Evolutionary conservation across 2,888 invertebrate genomes (phyloP).

Genomic region (Pegoplata infirma): DNA sequence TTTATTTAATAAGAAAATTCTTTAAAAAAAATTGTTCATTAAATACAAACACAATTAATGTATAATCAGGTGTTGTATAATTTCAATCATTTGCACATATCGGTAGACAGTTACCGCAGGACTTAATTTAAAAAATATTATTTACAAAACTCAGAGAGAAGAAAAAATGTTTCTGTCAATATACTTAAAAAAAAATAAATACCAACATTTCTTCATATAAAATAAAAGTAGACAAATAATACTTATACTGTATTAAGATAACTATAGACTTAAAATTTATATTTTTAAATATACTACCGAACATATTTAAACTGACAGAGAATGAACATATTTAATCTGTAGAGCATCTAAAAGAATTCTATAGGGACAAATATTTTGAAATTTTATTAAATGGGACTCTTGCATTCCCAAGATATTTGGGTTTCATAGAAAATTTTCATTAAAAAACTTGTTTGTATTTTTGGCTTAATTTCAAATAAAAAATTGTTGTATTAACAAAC

Average conservation of each 20-base stretch:
- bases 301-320: too few species aligned
- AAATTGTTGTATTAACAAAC: too few species aligned
- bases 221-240: not conserved
- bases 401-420: too few species aligned
- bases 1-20: too few species aligned
- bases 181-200: not conserved
- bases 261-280: conserved; percentile 10
- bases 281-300: not conserved
- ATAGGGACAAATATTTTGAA: too few species aligned
- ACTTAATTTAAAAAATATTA: conserved; percentile 17
- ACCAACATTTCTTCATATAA: not conserved
- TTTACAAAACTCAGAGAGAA: not conserved
- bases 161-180: not conserved
- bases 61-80: conserved; percentile 6
- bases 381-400: too few species aligned
- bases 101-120: conserved; percentile 31
- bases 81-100: conserved; percentile 4
- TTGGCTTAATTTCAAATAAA: too few species aligned
- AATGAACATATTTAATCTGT: too few species aligned
- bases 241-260: conserved; percentile 5
- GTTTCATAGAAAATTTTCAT: too few species aligned
- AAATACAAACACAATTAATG: not conserved
- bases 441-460: too few species aligned
- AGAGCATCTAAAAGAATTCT: too few species aligned
- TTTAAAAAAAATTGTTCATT: too few species aligned